phyloP scores from a whole-genome alignment of 2,797 vertebrate species.

The Danio tinwini region DNA sequence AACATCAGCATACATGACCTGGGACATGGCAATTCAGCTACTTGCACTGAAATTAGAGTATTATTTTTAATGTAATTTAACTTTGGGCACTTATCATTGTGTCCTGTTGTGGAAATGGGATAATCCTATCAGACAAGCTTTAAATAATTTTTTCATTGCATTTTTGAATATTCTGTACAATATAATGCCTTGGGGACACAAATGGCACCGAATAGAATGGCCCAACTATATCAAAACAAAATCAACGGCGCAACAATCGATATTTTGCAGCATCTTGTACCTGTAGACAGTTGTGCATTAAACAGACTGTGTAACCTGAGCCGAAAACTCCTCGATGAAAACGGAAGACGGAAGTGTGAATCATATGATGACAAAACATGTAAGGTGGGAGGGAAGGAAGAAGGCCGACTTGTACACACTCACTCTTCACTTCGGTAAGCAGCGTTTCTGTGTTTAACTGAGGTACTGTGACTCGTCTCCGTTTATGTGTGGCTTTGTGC shows the following conservation, averaged over 20 bases:
- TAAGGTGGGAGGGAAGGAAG: slow-evolving; percentile 73
- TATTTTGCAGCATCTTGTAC: neutral
- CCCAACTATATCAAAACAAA: too few species aligned
- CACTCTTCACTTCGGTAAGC: slow-evolving; percentile 64
- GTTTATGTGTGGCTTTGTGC: slow-evolving; percentile 67
- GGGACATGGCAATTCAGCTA: too few species aligned
- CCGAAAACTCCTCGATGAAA: slow-evolving; percentile 14
- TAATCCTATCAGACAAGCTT: too few species aligned
- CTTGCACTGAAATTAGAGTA: too few species aligned
- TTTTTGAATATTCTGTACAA: too few species aligned
- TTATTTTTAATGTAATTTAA: too few species aligned
- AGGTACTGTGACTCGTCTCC: slow-evolving; percentile 58
- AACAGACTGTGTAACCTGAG: neutral
- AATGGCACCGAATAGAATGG: too few species aligned
- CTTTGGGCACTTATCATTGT: too few species aligned
- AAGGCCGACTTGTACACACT: slow-evolving; percentile 63
- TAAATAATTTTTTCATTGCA: too few species aligned
- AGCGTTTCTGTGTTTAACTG: slow-evolving; percentile 58
- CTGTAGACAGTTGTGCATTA: neutral
- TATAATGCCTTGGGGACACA: too few species aligned
- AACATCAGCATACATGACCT: too few species aligned
- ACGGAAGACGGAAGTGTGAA: slow-evolving; percentile 74
- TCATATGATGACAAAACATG: slow-evolving; percentile 57
- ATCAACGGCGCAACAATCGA: neutral
- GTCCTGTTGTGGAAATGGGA: too few species aligned